Conservation (phyloP, 2,797 vertebrate species). For the Onychomys leucogaster region DNA sequence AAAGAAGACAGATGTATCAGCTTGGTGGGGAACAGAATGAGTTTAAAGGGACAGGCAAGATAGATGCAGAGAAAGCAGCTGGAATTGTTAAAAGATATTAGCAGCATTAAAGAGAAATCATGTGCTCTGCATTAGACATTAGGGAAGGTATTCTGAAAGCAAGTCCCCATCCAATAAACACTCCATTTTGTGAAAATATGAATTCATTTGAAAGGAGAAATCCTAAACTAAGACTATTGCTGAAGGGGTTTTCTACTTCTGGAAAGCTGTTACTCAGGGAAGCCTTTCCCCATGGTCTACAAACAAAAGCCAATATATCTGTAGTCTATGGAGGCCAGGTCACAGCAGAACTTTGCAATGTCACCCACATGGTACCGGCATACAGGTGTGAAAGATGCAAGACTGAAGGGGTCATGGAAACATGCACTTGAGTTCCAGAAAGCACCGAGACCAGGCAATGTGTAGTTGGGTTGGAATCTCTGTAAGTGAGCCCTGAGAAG, state of each 20-base stretch:
- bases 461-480: neutral
- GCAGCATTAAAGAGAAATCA: neutral
- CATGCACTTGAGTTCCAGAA: neutral
- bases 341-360: neutral
- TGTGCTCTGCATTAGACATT: neutral
- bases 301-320: neutral
- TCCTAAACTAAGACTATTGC: neutral
- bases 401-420: neutral
- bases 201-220: neutral
- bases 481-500: neutral
- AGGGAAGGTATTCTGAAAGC: neutral
- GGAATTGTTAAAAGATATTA: neutral
- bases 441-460: neutral
- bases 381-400: neutral
- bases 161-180: neutral
- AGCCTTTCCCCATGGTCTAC: neutral
- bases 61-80: neutral
- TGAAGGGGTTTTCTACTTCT: neutral
- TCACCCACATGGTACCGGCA: neutral
- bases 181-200: neutral
- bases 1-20: neutral
- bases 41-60: neutral
- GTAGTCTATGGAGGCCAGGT: neutral
- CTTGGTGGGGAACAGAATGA: neutral
- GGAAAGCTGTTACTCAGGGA: neutral